Percentiles rank a stretch among this genome's conserved stretches.
Conservation (phyloP, 2,888 invertebrate genomes). For the Tetheella fluctuosa region DNA sequence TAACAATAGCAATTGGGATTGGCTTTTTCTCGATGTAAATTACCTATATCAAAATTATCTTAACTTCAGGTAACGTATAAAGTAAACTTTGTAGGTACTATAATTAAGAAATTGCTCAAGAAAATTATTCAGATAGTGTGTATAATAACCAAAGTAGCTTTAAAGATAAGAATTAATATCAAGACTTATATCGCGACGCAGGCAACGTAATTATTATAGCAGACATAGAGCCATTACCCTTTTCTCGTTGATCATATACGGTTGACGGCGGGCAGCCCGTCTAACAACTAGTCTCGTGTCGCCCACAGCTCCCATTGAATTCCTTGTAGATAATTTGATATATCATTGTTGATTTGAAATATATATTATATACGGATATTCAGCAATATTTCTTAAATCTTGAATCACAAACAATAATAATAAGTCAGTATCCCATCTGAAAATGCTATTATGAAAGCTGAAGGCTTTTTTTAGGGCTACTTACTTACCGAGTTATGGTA, state of each 20-base stretch:
- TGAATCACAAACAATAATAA: no score
- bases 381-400: no score
- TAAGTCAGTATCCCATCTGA: no score
- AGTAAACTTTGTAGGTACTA: no score
- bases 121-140: not conserved
- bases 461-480: no score
- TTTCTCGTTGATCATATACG: conserved; percentile 39
- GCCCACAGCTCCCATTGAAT: conserved; percentile 14
- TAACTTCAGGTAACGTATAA: no score
- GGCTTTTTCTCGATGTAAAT: not conserved
- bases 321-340: conserved; percentile 26
- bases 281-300: conserved; percentile 35
- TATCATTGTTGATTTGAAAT: conserved; percentile 23
- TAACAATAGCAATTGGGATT: no score
- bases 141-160: not conserved
- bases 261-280: conserved; percentile 30
- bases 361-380: not conserved
- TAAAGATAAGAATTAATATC: not conserved
- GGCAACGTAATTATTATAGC: conserved; percentile 25
- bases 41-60: not conserved
- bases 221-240: conserved; percentile 36
- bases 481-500: no score
- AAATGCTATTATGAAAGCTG: no score
- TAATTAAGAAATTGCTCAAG: not conserved
- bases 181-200: not conserved